Conservation (phyloP, 2,888 invertebrate genomes). For the Laothoe populi region DNA sequence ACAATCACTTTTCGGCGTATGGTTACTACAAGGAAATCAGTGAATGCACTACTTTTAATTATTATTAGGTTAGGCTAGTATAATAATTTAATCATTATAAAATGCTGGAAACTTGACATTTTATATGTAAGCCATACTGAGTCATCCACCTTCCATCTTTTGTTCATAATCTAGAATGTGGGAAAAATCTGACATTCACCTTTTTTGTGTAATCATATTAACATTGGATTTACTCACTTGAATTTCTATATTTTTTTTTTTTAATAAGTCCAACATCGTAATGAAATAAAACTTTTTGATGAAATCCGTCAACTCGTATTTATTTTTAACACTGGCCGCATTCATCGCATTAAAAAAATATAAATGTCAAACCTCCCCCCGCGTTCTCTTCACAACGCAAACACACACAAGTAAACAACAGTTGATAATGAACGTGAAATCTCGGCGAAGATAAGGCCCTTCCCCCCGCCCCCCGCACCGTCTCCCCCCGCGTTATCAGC, state of each 20-base stretch:
- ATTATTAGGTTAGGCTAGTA: too few species aligned
- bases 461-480: slow-evolving; percentile 39
- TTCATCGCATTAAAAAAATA: background rate
- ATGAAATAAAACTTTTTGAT: background rate
- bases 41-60: too few species aligned
- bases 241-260: too few species aligned
- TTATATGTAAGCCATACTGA: background rate
- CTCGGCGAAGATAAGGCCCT: slow-evolving; percentile 64
- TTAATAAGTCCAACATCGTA: too few species aligned
- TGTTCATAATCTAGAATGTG: slow-evolving; percentile 9
- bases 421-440: slow-evolving; percentile 80
- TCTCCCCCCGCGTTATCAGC: slow-evolving; percentile 55
- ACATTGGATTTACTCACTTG: background rate
- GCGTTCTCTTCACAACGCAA: slow-evolving; percentile 7
- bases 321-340: slow-evolving; percentile 10
- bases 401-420: slow-evolving; percentile 46
- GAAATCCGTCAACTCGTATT: background rate
- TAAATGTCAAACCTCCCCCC: slow-evolving; percentile 13
- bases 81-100: too few species aligned
- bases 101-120: too few species aligned
- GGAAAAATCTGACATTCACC: slow-evolving; percentile 7
- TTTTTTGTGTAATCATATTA: background rate
- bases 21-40: too few species aligned
- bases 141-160: background rate
- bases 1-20: too few species aligned